Evolutionary conservation across 2,888 invertebrate species (phyloP), one percentile per base, ranked within the genome.

Genomic region (Lithophane ornitopus): DNA sequence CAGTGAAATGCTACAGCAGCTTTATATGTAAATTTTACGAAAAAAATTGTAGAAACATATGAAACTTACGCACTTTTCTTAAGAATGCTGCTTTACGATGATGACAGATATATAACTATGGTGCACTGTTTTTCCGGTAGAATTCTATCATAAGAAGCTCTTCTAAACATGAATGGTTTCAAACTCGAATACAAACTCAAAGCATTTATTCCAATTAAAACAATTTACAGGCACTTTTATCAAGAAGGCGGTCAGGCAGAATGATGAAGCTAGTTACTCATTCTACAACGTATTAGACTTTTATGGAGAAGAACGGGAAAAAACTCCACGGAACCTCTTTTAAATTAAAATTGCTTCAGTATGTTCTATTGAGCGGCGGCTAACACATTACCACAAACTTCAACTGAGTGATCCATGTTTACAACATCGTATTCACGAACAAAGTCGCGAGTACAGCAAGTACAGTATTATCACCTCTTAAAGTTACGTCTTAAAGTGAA

Each of bases 401-500:
- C 14, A 12, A 14, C 41, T 26, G 0, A 44, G 9, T 14, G 16
- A 44, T 39, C 22, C n/a, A 12, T 66, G 2, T 19, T 61, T 44
- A 61, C 2, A 54, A 22, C 8, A 16, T 26, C 0, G 44, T 14
- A 54, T 56, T 26, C 2, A 7, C 80, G 16, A 68, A 22, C 75
- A 41, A 70, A 79, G 54, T 69, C 80, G 49, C 54, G 59, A 26
- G 71, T 62, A 70, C 49, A 63, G 62, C 69, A 39, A 69, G 79
- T 86, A 41, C 44, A 86, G 71, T 56, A 44, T 72, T 56, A 66
- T 63, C 26, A 63, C 63, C 44, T 67, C 61, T 22, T 22, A 52
- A 73, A 76, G 72, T 84, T 84, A 84, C 80, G 80, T 84, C 62
- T 76, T 69, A 12, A 85, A 84, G 86, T 74, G 84, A 84, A 84